These are phyloP conservation scores for Coryphaenoides rupestris DNA, from an alignment of 2,113 vertebrate genomes.

Conservation along the genomic window DNA sequence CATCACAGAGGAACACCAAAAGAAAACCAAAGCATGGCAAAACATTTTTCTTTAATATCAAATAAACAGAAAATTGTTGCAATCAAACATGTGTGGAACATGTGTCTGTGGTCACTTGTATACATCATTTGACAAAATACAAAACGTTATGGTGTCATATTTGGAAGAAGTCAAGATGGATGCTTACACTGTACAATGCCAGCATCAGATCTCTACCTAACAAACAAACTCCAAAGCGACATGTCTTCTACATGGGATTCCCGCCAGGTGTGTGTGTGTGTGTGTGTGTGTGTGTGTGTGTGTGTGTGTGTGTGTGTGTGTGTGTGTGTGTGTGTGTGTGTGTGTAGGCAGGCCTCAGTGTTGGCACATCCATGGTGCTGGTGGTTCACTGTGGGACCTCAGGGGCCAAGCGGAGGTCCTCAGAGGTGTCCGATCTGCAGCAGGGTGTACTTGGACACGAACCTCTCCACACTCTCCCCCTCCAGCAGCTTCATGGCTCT, in stretches of 20 bases:
- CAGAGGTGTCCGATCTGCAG: constrained; percentile 83
- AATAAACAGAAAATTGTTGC: too few species aligned
- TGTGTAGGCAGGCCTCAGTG: neutral
- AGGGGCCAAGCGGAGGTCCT: constrained; percentile 6
- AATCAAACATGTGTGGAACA: too few species aligned
- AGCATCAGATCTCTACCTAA: neutral
- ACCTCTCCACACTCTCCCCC: constrained; percentile 82
- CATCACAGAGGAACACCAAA: too few species aligned
- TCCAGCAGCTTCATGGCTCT: constrained; percentile 89
- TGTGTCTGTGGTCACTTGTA: too few species aligned
- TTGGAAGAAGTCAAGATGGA: neutral
- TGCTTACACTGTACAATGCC: neutral
- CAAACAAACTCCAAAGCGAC: neutral
- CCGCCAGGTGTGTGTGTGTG: too few species aligned
- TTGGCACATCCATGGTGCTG: too few species aligned
- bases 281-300: too few species aligned
- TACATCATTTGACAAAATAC: neutral
- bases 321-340: too few species aligned
- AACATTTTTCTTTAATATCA: too few species aligned
- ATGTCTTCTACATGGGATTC: neutral
- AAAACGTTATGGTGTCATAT: neutral
- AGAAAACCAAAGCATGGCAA: too few species aligned
- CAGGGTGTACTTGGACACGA: constrained; percentile 82
- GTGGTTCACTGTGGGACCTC: too few species aligned
- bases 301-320: too few species aligned